Evolutionary conservation across 2,797 vertebrate genomes (phyloP).

Genomic region (Pseudomugil tenellus): DNA sequence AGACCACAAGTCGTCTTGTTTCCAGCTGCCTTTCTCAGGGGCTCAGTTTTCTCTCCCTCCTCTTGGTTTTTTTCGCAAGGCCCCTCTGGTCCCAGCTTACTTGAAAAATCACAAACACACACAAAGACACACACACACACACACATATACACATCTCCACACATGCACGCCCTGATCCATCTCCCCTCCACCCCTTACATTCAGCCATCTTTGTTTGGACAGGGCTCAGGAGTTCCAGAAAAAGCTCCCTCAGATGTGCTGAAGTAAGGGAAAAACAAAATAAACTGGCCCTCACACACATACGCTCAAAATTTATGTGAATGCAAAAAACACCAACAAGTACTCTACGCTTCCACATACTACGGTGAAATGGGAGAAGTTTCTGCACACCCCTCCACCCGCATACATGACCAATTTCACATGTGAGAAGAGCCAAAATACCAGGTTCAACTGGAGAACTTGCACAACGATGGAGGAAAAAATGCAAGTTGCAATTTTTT

Average conservation of each 20-base stretch:
- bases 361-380: conserved; percentile 35
- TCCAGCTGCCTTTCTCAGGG: conserved; percentile 93
- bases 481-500: conserved; percentile 46
- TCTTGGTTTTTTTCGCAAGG: conserved; percentile 78
- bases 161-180: conserved; percentile 64
- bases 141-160: conserved; percentile 12
- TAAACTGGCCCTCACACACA: conserved; percentile 74
- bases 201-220: conserved; percentile 95
- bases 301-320: conserved; percentile 55
- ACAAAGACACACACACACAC: conserved; percentile 30
- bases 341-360: conserved; percentile 42
- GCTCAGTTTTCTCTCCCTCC: conserved; percentile 89
- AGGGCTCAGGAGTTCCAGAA: conserved; percentile 89
- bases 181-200: conserved; percentile 84
- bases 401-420: conserved; percentile 54
- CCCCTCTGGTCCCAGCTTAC: conserved; percentile 78
- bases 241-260: conserved; percentile 88
- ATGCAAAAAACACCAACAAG: conserved; percentile 61
- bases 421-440: conserved; percentile 52
- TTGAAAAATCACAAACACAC: conserved; percentile 72
- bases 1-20: conserved; percentile 91
- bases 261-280: conserved; percentile 88
- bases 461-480: conserved; percentile 39
- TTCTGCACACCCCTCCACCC: conserved; percentile 23
- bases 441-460: conserved; percentile 52